Evolutionary conservation across 2,113 vertebrate genomes (phyloP).

Genomic region (Dasypus novemcinctus): DNA sequence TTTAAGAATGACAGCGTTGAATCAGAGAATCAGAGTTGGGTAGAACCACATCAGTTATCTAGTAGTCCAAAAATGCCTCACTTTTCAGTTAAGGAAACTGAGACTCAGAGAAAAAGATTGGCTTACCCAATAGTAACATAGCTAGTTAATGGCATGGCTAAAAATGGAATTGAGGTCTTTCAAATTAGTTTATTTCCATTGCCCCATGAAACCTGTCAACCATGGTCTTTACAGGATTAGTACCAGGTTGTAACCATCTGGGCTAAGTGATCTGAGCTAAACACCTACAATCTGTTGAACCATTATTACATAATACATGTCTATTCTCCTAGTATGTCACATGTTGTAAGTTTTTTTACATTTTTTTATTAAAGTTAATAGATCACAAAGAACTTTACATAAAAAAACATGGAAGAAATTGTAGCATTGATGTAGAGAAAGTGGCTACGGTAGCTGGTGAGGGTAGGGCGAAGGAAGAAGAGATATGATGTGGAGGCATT

Average conservation of each 20-base stretch:
- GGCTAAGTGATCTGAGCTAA: not conserved
- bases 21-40: not conserved
- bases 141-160: not conserved
- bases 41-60: not conserved
- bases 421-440: too few species aligned
- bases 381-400: too few species aligned
- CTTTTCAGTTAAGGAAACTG: conserved; percentile 7
- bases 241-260: not conserved
- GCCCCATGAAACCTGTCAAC: not conserved
- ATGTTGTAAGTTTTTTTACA: not conserved
- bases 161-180: not conserved
- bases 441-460: too few species aligned
- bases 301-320: not conserved
- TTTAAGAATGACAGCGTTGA: not conserved
- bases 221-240: not conserved
- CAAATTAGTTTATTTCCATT: not conserved
- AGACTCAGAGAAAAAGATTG: not conserved
- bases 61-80: not conserved
- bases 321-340: not conserved
- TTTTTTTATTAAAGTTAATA: too few species aligned
- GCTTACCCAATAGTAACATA: not conserved
- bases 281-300: not conserved
- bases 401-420: too few species aligned
- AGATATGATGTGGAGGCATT: too few species aligned
- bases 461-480: too few species aligned